A percentile compares a stretch with the other conserved stretches of the same genome.
Conservation (phyloP, 1,140 invertebrate species). For the Tetramorium alpestre region DNA sequence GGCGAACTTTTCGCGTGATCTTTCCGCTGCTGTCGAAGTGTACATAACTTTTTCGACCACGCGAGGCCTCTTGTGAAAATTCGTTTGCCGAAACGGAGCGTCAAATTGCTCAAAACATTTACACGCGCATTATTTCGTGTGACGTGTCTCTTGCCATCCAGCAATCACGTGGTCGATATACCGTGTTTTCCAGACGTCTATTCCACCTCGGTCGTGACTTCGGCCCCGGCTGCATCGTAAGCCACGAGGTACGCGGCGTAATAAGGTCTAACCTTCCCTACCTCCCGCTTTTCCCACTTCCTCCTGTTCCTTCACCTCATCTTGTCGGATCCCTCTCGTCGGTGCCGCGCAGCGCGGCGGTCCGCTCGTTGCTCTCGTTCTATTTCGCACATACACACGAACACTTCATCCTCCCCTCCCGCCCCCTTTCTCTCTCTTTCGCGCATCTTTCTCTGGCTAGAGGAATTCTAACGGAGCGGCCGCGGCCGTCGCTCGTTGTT, state of each 20-base stretch:
- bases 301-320: conserved; percentile 57
- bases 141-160: too few species aligned
- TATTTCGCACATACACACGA: conserved; percentile 54
- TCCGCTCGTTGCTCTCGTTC: conserved; percentile 56
- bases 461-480: conserved; percentile 63
- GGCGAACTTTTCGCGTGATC: too few species aligned
- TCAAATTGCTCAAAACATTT: too few species aligned
- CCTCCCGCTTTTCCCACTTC: conserved; percentile 47
- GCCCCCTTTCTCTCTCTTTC: conserved; percentile 65
- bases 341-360: conserved; percentile 19
- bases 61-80: too few species aligned
- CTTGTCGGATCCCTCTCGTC: conserved; percentile 62
- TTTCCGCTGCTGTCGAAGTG: too few species aligned
- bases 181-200: conserved; percentile 36
- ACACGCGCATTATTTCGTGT: too few species aligned
- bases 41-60: too few species aligned
- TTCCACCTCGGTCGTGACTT: conserved; percentile 29
- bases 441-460: conserved; percentile 55
- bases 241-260: conserved; percentile 58
- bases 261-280: conserved; percentile 68
- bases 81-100: too few species aligned
- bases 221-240: conserved; percentile 33
- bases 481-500: conserved; percentile 51
- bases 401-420: conserved; percentile 58
- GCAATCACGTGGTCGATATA: conserved; percentile 30